Base-by-base conservation (phyloP, 2,888 invertebrate species). In the Andrena flavipes region DNA sequence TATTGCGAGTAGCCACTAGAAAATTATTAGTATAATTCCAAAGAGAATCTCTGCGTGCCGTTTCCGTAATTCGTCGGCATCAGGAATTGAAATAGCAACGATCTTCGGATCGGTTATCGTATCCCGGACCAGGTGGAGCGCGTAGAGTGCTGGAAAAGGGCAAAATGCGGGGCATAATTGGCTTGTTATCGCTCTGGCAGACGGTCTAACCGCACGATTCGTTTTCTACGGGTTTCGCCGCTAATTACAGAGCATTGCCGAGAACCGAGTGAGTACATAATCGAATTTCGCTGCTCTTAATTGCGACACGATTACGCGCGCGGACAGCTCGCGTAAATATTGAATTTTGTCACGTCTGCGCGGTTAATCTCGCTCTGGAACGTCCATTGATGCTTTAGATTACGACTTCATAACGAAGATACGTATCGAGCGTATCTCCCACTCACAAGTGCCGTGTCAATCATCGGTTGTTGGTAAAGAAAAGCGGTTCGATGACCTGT, bases 191-290 rank as follows among this genome's bases (percentile, higher is more conserved):
- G 48, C 64, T 70, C 65, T 76, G 76, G 65, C 67, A 65, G 60
- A 63, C 69, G 62, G 62, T 65, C 64, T 54, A 75, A 65, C 65
- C 71, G 68, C 68, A 26, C 65, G 49, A 87, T 82, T 86, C 86
- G 87, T 82, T 87, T 84, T 63, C 72, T 78, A 63, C 65, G 59
- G 67, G 63, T 59, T 68, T 74, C 69, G 64, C 63, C 62, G 72
- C 80, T 88, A 88, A 89, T 90, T 88, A 75, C 77, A 78, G 70
- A 33, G 59, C 72, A 84, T 78, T 73, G 83, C 67, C 70, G 76
- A 65, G 76, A 73, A 81, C 80, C 62, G 63, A 69, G 68, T 74
- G 81, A 78, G 73, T 78, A 76, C 69, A 79, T 86, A 86, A 86
- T 86, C 74, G 81, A 81, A 86, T 86, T 71, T 76, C 81, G 64